These are phyloP conservation scores for Notarius lentiginosus DNA, from an alignment of 2,113 vertebrate species.

Conservation along the genomic window DNA sequence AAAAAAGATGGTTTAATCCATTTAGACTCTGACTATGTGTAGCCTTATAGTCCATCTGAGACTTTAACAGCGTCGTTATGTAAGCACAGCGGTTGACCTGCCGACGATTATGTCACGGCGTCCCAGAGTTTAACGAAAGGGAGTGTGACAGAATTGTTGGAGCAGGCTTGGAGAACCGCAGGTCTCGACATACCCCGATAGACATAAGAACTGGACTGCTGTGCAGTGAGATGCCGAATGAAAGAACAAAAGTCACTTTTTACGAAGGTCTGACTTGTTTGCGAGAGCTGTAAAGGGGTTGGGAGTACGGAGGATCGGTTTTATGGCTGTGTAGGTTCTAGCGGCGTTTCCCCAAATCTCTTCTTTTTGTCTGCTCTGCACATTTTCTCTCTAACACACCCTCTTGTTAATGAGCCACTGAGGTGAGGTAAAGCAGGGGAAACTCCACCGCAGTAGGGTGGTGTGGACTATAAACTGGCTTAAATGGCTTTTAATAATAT, in stretches of 20 bases:
- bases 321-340: not conserved
- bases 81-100: not conserved
- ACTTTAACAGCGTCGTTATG: not conserved
- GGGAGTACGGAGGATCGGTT: not conserved
- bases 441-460: slow-evolving; percentile 19
- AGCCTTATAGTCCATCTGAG: too few relatives aligned
- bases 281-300: not conserved
- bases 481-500: slow-evolving; percentile 28
- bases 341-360: not conserved
- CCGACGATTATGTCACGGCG: not conserved
- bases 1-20: too few relatives aligned
- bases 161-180: not conserved
- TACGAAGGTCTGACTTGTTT: not conserved
- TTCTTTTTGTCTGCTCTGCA: not conserved
- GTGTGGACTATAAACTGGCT: slow-evolving; percentile 4
- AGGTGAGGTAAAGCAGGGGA: not conserved
- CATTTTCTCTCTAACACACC: slow-evolving; percentile 1
- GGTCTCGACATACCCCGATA: not conserved
- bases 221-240: slow-evolving; percentile 1
- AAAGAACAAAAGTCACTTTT: slow-evolving; percentile 19
- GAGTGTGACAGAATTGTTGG: not conserved
- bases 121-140: not conserved
- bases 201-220: not conserved
- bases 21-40: too few relatives aligned
- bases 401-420: slow-evolving; percentile 11